Conservation (phyloP, 2,797 vertebrate species). For the Prunella strophiata region DNA sequence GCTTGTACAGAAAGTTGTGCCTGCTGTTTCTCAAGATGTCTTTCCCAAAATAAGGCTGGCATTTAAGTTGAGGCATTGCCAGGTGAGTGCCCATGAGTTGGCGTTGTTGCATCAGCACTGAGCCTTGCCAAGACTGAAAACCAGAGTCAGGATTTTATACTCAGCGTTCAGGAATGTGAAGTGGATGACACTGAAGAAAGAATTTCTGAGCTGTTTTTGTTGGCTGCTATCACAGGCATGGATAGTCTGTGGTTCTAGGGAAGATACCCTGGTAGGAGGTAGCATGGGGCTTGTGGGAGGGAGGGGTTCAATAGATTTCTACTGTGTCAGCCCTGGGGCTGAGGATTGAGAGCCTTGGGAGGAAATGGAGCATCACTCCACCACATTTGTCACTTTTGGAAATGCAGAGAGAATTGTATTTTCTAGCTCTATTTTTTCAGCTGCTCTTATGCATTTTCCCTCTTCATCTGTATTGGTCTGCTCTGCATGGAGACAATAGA, state of each 20-base stretch:
- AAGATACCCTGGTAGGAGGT: conserved; percentile 27
- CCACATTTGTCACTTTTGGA: conserved; percentile 56
- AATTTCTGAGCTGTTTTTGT: conserved; percentile 50
- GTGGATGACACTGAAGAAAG: conserved; percentile 54
- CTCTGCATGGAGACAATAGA: conserved; percentile 63
- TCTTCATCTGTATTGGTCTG: conserved; percentile 68
- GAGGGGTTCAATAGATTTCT: not conserved
- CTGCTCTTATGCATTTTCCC: conserved; percentile 51
- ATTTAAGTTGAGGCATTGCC: conserved; percentile 13
- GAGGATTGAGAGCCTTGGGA: not conserved
- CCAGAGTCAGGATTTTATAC: conserved; percentile 36
- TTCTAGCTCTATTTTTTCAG: conserved; percentile 70
- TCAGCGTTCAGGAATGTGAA: conserved; percentile 74
- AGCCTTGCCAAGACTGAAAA: conserved; percentile 51
- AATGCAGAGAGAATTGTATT: conserved; percentile 59
- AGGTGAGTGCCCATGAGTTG: conserved; percentile 32
- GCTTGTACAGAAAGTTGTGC: not conserved
- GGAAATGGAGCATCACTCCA: conserved; percentile 4
- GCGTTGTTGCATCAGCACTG: conserved; percentile 25
- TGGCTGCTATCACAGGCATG: conserved; percentile 21
- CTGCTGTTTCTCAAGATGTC: not conserved
- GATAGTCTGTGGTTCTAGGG: conserved; percentile 33
- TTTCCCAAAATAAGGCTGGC: not conserved
- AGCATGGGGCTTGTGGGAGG: not conserved
- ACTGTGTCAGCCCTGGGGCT: not conserved